Conservation (phyloP, 2,113 vertebrate genomes). For the Mesoclemmys tuberculata region DNA sequence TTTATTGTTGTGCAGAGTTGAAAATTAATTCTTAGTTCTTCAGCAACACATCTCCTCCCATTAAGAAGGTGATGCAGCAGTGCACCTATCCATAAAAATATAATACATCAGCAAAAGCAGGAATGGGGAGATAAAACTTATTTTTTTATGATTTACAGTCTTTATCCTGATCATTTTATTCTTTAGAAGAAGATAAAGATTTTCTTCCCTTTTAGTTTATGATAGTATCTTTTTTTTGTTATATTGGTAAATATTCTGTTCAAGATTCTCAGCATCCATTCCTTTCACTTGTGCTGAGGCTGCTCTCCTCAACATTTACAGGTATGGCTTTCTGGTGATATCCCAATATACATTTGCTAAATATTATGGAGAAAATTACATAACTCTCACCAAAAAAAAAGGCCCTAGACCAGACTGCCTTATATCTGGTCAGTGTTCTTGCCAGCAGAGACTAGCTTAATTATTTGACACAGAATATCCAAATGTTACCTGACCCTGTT, state of each 20-base stretch:
- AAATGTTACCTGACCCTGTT: background rate
- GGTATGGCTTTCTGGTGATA: background rate
- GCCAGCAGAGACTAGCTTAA: background rate
- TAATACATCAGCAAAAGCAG: background rate
- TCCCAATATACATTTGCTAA: constrained; percentile 2
- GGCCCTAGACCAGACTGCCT: background rate
- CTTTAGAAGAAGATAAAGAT: background rate
- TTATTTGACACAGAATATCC: background rate
- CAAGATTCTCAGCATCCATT: constrained; percentile 28
- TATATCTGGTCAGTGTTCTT: background rate
- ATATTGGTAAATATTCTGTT: constrained; percentile 43
- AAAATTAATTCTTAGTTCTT: background rate
- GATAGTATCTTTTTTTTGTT: constrained; percentile 22
- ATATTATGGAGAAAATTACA: background rate
- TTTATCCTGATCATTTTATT: background rate
- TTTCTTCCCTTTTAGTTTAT: constrained; percentile 16
- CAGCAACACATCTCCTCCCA: background rate
- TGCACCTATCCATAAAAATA: background rate
- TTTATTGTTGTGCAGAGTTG: background rate
- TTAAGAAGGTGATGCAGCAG: background rate
- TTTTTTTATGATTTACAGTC: background rate
- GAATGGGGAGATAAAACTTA: background rate
- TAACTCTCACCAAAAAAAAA: background rate
- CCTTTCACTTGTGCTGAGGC: constrained; percentile 20
- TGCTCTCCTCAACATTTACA: constrained; percentile 20